phyloP scores from a whole-genome alignment of 2,797 vertebrate genomes.

The Coccyzus lansbergi region DNA sequence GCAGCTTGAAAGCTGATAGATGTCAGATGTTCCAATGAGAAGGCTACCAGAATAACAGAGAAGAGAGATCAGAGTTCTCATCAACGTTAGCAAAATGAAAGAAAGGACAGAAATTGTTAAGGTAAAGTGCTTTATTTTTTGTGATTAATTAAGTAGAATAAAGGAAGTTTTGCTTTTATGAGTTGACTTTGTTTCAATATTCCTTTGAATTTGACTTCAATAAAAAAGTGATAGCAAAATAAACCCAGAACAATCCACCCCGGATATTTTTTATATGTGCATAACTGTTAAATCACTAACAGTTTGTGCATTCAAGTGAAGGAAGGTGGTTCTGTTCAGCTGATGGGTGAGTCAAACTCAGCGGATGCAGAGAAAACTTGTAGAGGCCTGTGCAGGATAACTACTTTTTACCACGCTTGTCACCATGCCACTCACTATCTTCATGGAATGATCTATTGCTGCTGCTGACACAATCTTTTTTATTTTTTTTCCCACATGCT shows the following conservation, averaged over 20 bases:
- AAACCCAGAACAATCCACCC: background rate
- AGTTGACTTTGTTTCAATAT: background rate
- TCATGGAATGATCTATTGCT: slow-evolving; percentile 27
- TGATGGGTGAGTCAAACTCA: slow-evolving; percentile 14
- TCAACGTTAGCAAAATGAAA: background rate
- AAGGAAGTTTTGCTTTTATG: background rate
- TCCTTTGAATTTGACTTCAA: background rate
- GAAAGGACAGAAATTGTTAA: background rate
- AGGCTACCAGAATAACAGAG: background rate
- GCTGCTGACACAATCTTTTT: slow-evolving; percentile 4
- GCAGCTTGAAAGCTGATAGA: background rate
- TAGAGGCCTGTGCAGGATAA: background rate
- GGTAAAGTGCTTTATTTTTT: background rate
- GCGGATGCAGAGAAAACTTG: background rate
- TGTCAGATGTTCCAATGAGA: background rate
- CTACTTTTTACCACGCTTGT: slow-evolving; percentile 19
- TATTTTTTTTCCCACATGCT: background rate
- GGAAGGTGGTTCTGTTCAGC: background rate
- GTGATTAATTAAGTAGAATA: background rate
- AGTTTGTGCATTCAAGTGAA: background rate
- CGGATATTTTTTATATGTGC: background rate
- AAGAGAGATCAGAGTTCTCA: background rate
- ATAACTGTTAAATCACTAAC: background rate
- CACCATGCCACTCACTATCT: slow-evolving; percentile 30
- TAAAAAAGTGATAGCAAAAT: background rate